Conservation (phyloP, 2,113 vertebrate genomes). For the Charadrius vociferus region DNA sequence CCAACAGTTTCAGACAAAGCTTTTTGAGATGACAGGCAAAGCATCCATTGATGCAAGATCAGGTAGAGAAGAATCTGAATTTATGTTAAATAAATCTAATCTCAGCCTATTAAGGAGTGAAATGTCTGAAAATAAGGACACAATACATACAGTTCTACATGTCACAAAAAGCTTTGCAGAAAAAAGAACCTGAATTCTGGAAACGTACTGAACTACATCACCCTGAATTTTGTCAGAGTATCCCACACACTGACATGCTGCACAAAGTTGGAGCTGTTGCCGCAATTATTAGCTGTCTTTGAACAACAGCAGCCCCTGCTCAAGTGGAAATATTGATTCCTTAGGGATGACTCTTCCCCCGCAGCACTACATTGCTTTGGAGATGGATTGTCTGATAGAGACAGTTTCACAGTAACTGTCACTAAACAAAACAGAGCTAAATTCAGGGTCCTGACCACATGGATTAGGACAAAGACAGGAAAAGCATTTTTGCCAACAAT, state of each 20-base stretch:
- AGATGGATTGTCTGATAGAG: not conserved
- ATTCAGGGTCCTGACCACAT: not conserved
- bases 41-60: not conserved
- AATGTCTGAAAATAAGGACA: not conserved
- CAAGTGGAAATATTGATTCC: slow-evolving; percentile 24
- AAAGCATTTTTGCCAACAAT: slow-evolving; percentile 2
- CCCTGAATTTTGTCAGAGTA: not conserved
- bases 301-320: not conserved
- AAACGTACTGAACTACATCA: accelerated
- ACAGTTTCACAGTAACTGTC: not conserved
- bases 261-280: not conserved
- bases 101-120: not conserved
- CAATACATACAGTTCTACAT: not conserved
- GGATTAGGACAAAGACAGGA: not conserved
- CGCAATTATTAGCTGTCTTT: not conserved
- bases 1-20: not conserved
- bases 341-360: not conserved
- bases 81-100: not conserved
- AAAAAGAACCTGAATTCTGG: not conserved
- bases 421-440: slow-evolving; percentile 8
- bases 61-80: not conserved
- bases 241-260: not conserved
- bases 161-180: not conserved
- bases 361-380: not conserved
- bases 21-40: not conserved